Conservation (phyloP, 2,797 vertebrate species). For the Rhynchonycteris naso region DNA sequence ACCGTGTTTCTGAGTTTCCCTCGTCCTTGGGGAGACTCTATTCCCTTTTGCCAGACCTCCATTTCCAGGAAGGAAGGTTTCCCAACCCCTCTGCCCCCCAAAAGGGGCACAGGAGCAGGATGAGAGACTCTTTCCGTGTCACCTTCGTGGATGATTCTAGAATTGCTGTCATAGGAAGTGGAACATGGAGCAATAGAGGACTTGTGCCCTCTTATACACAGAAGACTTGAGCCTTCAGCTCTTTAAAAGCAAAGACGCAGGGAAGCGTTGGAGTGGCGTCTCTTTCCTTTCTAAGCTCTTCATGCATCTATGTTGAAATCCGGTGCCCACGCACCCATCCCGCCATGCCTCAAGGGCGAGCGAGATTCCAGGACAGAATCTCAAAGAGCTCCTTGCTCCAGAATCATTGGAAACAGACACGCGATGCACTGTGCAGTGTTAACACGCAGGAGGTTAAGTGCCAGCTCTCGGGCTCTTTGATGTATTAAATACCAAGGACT, state of each 20-base stretch:
- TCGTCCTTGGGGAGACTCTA: not conserved
- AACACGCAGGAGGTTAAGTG: slow-evolving; percentile 74
- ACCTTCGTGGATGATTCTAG: not conserved
- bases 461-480: slow-evolving; percentile 73
- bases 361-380: not conserved
- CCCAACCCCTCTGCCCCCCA: not conserved
- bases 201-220: rapidly evolving
- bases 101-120: not conserved
- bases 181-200: not conserved
- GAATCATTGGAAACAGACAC: slow-evolving; percentile 75
- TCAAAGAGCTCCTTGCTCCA: not conserved
- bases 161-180: not conserved
- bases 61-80: not conserved
- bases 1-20: not conserved
- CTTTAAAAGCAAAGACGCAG: not conserved
- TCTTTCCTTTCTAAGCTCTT: not conserved
- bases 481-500: slow-evolving; percentile 78
- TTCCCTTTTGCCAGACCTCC: not conserved
- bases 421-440: slow-evolving; percentile 63
- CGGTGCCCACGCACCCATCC: not conserved
- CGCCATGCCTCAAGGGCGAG: not conserved
- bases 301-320: not conserved
- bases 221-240: not conserved
- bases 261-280: not conserved
- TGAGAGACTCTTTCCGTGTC: not conserved